Evolutionary conservation across 2,888 invertebrate species (phyloP).

Genomic region (Nomada goodeniana): DNA sequence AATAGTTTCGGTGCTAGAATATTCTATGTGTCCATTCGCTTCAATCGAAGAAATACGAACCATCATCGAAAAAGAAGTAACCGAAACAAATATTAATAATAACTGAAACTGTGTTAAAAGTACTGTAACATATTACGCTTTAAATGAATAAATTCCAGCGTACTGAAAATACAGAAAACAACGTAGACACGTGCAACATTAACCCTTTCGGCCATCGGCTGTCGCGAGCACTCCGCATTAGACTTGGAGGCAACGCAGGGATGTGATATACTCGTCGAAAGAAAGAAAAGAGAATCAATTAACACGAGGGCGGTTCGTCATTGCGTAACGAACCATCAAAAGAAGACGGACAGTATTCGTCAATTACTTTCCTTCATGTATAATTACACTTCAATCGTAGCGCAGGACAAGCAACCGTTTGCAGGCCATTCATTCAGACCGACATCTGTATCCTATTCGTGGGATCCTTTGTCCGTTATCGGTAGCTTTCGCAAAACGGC

Average conservation of each 20-base stretch:
- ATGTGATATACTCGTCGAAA: background rate
- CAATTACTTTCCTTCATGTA: conserved; percentile 59
- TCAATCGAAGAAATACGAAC: no score
- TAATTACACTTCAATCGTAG: conserved; percentile 65
- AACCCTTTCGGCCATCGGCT: background rate
- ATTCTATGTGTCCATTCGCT: no score
- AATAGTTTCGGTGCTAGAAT: no score
- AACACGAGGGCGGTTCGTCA: background rate
- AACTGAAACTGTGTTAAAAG: no score
- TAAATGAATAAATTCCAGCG: background rate
- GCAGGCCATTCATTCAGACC: conserved; percentile 51
- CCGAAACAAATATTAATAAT: no score
- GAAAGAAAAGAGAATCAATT: background rate
- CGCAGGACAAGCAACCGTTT: conserved; percentile 47
- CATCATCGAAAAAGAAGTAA: no score
- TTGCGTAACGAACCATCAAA: conserved; percentile 4
- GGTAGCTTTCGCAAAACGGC: conserved; percentile 67
- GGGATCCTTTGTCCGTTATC: conserved; percentile 69
- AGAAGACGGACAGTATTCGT: conserved; percentile 7
- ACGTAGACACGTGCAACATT: background rate
- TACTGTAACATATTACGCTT: no score
- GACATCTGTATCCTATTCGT: conserved; percentile 64
- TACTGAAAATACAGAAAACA: background rate
- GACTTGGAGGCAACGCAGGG: no score
- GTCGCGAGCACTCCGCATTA: no score